These are phyloP conservation scores for Drosophila cognata DNA, from an alignment of 2,888 invertebrate genomes.

Conservation along the genomic window DNA sequence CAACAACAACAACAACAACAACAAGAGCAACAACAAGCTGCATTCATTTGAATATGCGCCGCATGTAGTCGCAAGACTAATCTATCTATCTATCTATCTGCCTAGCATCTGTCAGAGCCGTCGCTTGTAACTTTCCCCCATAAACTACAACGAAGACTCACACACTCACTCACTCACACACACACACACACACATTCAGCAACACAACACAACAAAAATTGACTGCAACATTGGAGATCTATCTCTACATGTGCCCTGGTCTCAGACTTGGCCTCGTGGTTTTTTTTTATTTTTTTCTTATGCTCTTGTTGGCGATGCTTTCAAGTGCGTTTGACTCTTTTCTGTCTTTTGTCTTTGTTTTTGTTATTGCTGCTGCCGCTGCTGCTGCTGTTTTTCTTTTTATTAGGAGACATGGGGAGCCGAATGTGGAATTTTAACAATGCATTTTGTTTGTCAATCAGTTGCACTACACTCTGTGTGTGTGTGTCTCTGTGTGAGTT, in stretches of 20 bases:
- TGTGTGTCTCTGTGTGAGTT: constrained; percentile 6
- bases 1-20: constrained; percentile 21
- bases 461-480: constrained; percentile 26
- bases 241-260: constrained; percentile 19
- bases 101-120: constrained; percentile 75
- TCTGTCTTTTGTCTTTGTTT: constrained; percentile 31
- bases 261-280: constrained; percentile 31
- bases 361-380: constrained; percentile 43
- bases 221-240: constrained; percentile 59
- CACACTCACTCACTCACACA: constrained; percentile 6
- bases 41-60: constrained; percentile 77
- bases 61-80: constrained; percentile 54
- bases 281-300: constrained; percentile 32
- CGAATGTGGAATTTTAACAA: constrained; percentile 64
- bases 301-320: constrained; percentile 38
- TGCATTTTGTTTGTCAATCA: constrained; percentile 75
- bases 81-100: constrained; percentile 64
- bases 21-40: constrained; percentile 39
- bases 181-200: constrained; percentile 1
- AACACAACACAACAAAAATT: constrained; percentile 41
- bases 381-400: constrained; percentile 13
- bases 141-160: constrained; percentile 57
- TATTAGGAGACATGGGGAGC: constrained; percentile 8
- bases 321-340: constrained; percentile 57
- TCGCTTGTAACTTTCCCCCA: constrained; percentile 78